Evolutionary conservation across 1,140 invertebrate genomes (phyloP), one percentile per base, ranked within the genome.

Genomic region (Drosophila sp.): DNA sequence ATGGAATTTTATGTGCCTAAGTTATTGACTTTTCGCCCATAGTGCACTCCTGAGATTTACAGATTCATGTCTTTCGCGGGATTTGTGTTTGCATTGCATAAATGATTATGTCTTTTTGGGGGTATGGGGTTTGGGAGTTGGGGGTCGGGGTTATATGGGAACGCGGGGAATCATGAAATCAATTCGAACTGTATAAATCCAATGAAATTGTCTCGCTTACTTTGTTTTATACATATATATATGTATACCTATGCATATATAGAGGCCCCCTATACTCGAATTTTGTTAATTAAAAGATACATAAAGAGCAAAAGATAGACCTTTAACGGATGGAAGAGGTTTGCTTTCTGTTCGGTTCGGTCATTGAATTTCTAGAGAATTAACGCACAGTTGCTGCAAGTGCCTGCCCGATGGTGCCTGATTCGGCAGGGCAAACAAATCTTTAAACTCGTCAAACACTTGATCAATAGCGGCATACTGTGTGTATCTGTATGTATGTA

Each of bases 391-490:
- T 41, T 41, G 40, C 44, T 50, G 44, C 44, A 67, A 50, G 56
- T 30, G 32, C 25, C 11, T 29, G 30, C 35, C 35, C 11, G 35
- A 38, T n/a, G 11, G 44, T 8, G 35, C 35, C 32, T 50, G 44
- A 50, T 27, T 27, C 55, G 66, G 55, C 41, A 66, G 73, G 57
- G 57, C 61, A 79, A 82, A 87, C 78, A 84, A 80, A 80, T 80
- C 78, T 80, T 55, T 55, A 66, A 66, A 61, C 56, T 80, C 69
- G 61, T 56, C 74, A 90, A 89, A 89, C 77, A 73, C 66, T 76
- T 74, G 84, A 89, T 89, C 85, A 89, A 89, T 89, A 84, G 84
- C 80, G 73, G 74, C 84, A 58, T 38, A 44, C 55, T 69, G 62
- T 60, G n/a, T 27, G 65, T 62, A 64, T 71, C 35, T 75, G 60